These are phyloP conservation scores for Drosophila birchii DNA, from an alignment of 2,888 invertebrate species.

Conservation along the genomic window DNA sequence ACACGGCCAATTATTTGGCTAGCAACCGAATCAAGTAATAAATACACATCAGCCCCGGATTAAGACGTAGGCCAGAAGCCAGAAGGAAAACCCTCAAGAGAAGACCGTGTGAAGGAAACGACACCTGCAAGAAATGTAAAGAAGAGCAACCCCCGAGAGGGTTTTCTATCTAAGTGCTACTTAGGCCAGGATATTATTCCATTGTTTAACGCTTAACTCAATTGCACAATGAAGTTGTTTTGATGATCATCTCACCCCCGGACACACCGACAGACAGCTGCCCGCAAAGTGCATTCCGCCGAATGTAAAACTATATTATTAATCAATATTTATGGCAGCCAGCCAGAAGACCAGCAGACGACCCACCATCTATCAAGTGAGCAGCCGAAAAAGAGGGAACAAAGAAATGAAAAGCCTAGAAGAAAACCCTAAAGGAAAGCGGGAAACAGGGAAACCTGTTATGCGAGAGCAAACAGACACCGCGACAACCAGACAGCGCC, in stretches of 20 bases:
- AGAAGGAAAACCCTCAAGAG: constrained; percentile 21
- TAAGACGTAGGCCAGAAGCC: constrained; percentile 38
- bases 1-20: constrained; percentile 37
- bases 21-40: constrained; percentile 41
- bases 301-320: constrained; percentile 70
- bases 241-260: constrained; percentile 49
- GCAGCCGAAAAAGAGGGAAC: constrained; percentile 28
- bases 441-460: constrained; percentile 69
- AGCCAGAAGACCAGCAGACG: constrained; percentile 31
- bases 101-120: constrained; percentile 39
- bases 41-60: constrained; percentile 42
- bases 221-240: constrained; percentile 77
- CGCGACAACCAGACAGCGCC: constrained; percentile 14
- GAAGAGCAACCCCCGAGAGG: constrained; percentile 18
- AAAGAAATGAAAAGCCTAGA: constrained; percentile 11
- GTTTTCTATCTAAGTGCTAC: constrained; percentile 32
- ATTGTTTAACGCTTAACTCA: constrained; percentile 45
- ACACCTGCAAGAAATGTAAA: constrained; percentile 39
- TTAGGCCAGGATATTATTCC: constrained; percentile 37
- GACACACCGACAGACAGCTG: constrained; percentile 59
- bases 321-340: constrained; percentile 76
- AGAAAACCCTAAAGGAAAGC: constrained; percentile 54
- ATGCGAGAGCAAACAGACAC: constrained; percentile 34
- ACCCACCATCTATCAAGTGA: constrained; percentile 68
- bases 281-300: constrained; percentile 42